Percentiles rank a stretch among this genome's conserved stretches.
Evolutionary conservation across 1,140 invertebrate species (phyloP).

Genomic region (Musca vetustissima): DNA sequence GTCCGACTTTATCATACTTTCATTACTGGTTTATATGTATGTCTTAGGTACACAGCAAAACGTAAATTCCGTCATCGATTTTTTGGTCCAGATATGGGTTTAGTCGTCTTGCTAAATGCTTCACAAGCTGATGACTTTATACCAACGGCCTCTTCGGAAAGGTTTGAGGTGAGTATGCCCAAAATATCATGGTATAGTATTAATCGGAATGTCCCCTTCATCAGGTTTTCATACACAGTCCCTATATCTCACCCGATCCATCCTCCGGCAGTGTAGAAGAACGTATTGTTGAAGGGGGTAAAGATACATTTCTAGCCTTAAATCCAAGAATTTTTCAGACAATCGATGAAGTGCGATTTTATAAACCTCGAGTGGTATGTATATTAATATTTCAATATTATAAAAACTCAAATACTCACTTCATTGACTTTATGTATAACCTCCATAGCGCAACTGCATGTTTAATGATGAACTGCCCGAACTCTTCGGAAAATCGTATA

Average conservation of each 20-base stretch:
- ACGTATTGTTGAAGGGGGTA: conserved; percentile 33
- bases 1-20: too few species aligned
- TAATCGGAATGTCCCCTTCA: too few species aligned
- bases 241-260: conserved; percentile 37
- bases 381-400: not conserved
- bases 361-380: conserved; percentile 37
- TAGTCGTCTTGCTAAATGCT: conserved; percentile 52
- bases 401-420: not conserved
- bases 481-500: conserved; percentile 40
- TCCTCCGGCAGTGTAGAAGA: conserved; percentile 38
- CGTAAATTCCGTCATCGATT: conserved; percentile 33
- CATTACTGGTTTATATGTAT: too few species aligned
- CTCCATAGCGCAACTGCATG: conserved; percentile 52
- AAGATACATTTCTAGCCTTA: conserved; percentile 34
- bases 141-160: conserved; percentile 39
- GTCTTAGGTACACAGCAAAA: conserved; percentile 33
- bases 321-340: conserved; percentile 41
- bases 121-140: conserved; percentile 49
- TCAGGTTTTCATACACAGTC: conserved; percentile 40
- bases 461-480: conserved; percentile 55
- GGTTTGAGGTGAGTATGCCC: conserved; percentile 51
- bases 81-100: conserved; percentile 47
- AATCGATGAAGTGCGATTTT: conserved; percentile 36
- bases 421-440: not conserved
- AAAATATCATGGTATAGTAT: too few species aligned